A percentile compares a stretch with the other conserved stretches of the same genome.
phyloP scores from a whole-genome alignment of 2,113 vertebrate species.

The Elanoides forficatus region DNA sequence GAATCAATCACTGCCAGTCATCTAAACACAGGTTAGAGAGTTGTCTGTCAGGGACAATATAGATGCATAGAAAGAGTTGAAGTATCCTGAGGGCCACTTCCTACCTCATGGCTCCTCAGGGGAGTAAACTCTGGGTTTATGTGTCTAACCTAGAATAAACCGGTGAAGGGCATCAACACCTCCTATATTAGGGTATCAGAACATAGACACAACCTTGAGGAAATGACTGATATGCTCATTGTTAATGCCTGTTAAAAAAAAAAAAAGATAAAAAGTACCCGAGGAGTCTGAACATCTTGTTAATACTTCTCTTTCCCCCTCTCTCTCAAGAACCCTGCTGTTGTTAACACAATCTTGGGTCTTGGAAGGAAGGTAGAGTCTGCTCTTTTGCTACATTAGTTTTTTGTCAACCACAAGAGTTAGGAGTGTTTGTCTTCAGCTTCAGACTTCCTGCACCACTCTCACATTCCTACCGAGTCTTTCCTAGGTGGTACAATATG shows the following conservation, averaged over 20 bases:
- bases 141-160: background rate
- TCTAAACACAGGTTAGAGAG: background rate
- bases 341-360: background rate
- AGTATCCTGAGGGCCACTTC: background rate
- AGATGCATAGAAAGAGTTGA: background rate
- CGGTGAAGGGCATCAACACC: background rate
- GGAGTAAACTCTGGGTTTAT: background rate
- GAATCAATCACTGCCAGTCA: background rate
- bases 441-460: background rate
- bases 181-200: background rate
- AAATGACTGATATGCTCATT: background rate
- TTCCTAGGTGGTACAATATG: background rate
- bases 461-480: background rate
- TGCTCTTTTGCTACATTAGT: background rate
- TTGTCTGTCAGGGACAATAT: background rate
- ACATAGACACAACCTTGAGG: background rate
- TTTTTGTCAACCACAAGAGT: background rate
- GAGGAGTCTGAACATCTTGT: background rate
- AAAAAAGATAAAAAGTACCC: background rate
- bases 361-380: background rate
- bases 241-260: background rate
- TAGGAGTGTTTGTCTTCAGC: background rate
- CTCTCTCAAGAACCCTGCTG: background rate
- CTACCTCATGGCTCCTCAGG: background rate
- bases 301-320: background rate